Evolutionary conservation across 2,797 vertebrate genomes (phyloP), one percentile per base, ranked within the genome.

Genomic region (Gephyroberyx darwinii): DNA sequence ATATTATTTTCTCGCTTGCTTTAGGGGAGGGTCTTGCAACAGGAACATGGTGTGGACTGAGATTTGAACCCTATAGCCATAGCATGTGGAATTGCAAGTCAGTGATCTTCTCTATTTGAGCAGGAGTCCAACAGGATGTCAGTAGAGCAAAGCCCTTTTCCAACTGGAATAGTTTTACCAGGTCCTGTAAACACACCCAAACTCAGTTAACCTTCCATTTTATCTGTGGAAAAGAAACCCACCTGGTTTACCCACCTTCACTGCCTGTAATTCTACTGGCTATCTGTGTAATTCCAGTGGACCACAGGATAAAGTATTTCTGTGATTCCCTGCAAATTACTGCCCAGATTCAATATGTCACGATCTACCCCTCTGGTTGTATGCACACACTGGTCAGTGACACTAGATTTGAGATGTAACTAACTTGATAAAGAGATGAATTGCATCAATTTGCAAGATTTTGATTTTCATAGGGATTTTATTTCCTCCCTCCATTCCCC

Each of bases 401-500:
- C 9, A 37, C 8, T 9, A 48, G n/a, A 9, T 26, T 12, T 9
- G 10, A 33, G 31, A 26, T 10, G 8, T 17, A 20, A 10, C 52
- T 50, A 37, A 39, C 17, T 39, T 8, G 0, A 22, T 16, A 5
- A 37, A 52, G 48, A 55, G 56, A 53, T 55, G 5, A 62, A 73
- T 59, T 55, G 26, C 39, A 58, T 74, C 50, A 39, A 67, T 8
- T 37, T 33, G 22, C 56, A 10, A 64, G 55, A 74, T 70, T 76
- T 67, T 67, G 20, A 74, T 69, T 59, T 68, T 63, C 65, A 55
- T 41, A 62, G 71, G 70, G 37, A 65, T 71, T 56, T 51, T 10
- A 68, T 75, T 48, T 66, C 48, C 26, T 26, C 26, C 26, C 26
- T 26, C 26, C 26, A 33, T 37, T 71, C 54, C 60, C 65, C 51